A percentile compares a stretch with the other conserved stretches of the same genome.
These are phyloP conservation scores for Platysternon megacephalum DNA, from an alignment of 2,113 vertebrate species.

Conservation along the genomic window DNA sequence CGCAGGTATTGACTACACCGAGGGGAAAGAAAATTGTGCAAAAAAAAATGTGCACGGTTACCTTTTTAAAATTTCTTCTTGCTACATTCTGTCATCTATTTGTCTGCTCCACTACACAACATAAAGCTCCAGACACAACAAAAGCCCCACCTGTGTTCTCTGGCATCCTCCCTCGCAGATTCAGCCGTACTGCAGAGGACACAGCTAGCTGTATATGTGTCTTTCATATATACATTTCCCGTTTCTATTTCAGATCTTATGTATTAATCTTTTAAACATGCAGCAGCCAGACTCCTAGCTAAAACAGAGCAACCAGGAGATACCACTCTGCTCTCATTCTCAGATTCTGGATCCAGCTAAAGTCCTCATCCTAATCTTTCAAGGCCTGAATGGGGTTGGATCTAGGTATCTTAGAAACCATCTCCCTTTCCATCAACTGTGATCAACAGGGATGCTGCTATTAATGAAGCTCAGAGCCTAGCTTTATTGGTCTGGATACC, in stretches of 20 bases:
- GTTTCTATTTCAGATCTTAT: background rate
- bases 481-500: background rate
- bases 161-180: background rate
- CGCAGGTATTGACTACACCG: background rate
- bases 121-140: background rate
- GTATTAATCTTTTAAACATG: background rate
- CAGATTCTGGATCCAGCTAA: background rate
- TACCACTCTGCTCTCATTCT: background rate
- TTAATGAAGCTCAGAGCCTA: background rate
- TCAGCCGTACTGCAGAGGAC: background rate
- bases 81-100: background rate
- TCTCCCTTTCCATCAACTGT: background rate
- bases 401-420: background rate
- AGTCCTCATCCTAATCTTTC: background rate
- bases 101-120: background rate
- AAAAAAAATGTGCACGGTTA: background rate
- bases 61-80: background rate
- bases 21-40: background rate
- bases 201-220: background rate
- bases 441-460: background rate
- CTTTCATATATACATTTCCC: background rate
- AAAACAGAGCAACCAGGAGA: background rate
- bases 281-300: background rate
- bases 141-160: background rate
- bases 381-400: background rate